phyloP scores from a whole-genome alignment of 2,797 vertebrate species.

The Schizopygopsis malacanthus region DNA sequence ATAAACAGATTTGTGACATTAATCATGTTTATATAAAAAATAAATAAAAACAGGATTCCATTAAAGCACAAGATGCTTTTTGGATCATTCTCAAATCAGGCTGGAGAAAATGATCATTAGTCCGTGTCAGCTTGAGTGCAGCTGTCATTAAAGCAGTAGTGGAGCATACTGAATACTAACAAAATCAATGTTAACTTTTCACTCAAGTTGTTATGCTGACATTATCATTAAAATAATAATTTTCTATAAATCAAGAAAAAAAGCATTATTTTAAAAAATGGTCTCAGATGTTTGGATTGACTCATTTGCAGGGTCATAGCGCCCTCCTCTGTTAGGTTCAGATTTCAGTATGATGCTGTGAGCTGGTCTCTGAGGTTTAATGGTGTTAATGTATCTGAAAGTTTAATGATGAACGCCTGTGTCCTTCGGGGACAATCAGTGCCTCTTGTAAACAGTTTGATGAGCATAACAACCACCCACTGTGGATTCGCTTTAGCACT shows the following conservation, averaged over 20 bases:
- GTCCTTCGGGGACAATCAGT: neutral
- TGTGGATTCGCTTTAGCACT: conserved; percentile 3
- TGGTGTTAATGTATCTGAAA: conserved; percentile 8
- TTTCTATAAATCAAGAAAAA: neutral
- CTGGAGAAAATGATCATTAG: neutral
- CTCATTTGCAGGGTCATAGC: conserved; percentile 19
- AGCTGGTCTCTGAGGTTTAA: conserved; percentile 14
- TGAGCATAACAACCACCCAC: conserved; percentile 13
- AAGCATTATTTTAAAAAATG: neutral
- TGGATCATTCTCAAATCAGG: conserved; percentile 7
- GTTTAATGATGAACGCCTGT: conserved; percentile 3
- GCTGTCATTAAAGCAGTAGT: neutral
- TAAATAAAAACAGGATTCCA: too few species aligned
- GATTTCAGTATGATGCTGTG: conserved; percentile 1
- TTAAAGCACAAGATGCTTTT: conserved; percentile 5
- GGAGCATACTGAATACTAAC: neutral
- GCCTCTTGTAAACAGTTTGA: conserved; percentile 23
- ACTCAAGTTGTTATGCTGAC: neutral
- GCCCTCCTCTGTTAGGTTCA: conserved; percentile 52
- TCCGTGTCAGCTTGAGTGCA: neutral
- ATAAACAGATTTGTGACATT: neutral
- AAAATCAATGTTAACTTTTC: conserved; percentile 9
- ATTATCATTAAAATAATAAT: neutral
- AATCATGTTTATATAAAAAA: neutral
- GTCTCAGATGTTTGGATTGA: neutral